phyloP scores from a whole-genome alignment of 2,888 invertebrate species.

The Rotaria macrura region DNA sequence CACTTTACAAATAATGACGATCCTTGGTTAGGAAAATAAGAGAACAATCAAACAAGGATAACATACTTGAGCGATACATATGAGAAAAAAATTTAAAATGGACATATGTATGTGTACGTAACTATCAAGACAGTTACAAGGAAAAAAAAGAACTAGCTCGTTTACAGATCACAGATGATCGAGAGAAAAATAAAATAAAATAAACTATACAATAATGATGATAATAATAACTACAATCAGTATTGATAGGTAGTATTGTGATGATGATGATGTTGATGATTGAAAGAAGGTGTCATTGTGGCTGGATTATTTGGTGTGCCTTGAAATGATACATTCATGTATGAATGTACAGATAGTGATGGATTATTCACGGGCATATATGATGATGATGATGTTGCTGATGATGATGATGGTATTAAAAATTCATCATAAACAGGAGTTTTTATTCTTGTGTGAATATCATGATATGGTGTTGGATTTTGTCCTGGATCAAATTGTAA shows the following conservation, averaged over 20 bases:
- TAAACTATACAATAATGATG: neutral
- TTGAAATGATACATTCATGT: constrained; percentile 1
- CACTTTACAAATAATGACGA: neutral
- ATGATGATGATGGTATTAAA: neutral
- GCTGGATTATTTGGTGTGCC: neutral
- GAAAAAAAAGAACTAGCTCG: neutral
- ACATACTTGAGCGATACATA: neutral
- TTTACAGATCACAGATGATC: neutral
- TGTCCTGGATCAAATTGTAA: neutral
- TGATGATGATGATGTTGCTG: neutral
- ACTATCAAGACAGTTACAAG: neutral
- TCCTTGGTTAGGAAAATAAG: neutral
- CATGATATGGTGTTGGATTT: neutral
- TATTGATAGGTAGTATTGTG: neutral
- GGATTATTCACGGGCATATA: neutral
- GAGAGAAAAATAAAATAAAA: neutral
- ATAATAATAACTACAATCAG: neutral
- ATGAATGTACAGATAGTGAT: neutral
- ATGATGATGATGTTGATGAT: neutral
- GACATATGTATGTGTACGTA: neutral
- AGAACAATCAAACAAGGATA: neutral
- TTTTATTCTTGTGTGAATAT: neutral
- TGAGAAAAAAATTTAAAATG: neutral
- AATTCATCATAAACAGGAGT: neutral
- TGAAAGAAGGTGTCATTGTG: neutral